These are phyloP conservation scores for Furcula furcula DNA, from an alignment of 2,888 invertebrate genomes.

Conservation along the genomic window DNA sequence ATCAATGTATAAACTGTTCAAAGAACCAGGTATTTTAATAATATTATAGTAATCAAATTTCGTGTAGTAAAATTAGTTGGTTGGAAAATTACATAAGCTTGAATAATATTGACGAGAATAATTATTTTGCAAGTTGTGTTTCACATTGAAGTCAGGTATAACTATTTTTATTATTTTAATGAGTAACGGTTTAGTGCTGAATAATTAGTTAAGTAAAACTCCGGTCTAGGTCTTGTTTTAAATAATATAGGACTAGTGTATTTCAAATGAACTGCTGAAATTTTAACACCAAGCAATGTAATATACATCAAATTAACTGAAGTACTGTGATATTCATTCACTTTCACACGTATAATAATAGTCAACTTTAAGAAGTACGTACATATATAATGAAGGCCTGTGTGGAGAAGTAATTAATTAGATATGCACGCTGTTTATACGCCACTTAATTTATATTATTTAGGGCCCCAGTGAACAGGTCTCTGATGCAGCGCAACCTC, in stretches of 20 bases:
- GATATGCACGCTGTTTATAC: slow-evolving; percentile 45
- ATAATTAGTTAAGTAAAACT: slow-evolving; percentile 54
- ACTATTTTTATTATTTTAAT: slow-evolving; percentile 29
- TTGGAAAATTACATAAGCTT: slow-evolving; percentile 51
- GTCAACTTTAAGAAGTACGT: slow-evolving; percentile 21
- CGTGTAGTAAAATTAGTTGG: slow-evolving; percentile 52
- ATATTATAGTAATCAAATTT: slow-evolving; percentile 49
- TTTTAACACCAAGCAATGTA: slow-evolving; percentile 32
- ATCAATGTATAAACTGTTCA: slow-evolving; percentile 59
- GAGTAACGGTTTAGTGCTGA: slow-evolving; percentile 38
- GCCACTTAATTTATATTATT: slow-evolving; percentile 38
- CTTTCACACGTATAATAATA: slow-evolving; percentile 51
- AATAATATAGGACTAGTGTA: slow-evolving; percentile 43
- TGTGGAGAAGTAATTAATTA: slow-evolving; percentile 50
- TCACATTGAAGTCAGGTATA: slow-evolving; percentile 27
- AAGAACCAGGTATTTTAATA: slow-evolving; percentile 58
- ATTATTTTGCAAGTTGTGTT: slow-evolving; percentile 16
- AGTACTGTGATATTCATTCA: slow-evolving; percentile 75
- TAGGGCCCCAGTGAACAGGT: slow-evolving; percentile 32
- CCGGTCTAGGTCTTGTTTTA: slow-evolving; percentile 61
- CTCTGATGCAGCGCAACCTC: slow-evolving; percentile 1
- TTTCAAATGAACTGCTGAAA: slow-evolving; percentile 33
- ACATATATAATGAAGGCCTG: slow-evolving; percentile 39
- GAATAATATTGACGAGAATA: slow-evolving; percentile 39
- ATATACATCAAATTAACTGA: slow-evolving; percentile 54